phyloP scores from a whole-genome alignment of 2,113 vertebrate genomes.

The chimpanzee (Pan troglodytes) region DNA sequence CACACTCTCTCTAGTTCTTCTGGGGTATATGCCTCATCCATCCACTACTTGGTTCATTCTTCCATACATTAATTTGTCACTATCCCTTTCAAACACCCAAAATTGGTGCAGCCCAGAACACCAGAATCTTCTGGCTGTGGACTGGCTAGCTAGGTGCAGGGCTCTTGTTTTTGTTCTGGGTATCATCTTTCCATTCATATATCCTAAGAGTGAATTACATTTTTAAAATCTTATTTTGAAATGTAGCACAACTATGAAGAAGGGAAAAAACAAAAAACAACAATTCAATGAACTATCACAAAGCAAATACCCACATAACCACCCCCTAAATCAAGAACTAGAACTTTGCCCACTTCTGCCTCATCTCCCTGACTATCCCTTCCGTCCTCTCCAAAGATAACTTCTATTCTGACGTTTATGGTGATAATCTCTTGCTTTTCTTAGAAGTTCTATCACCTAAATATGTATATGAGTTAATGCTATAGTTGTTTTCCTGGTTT shows the following conservation, averaged over 20 bases:
- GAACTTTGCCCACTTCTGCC: background rate
- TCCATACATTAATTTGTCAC: background rate
- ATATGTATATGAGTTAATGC: background rate
- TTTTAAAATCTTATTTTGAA: background rate
- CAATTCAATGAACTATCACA: background rate
- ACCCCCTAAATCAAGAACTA: background rate
- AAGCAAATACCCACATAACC: background rate
- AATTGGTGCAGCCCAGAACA: background rate
- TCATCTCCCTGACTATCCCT: accelerated
- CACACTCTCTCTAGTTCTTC: background rate
- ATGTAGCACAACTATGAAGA: background rate
- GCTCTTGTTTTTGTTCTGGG: background rate
- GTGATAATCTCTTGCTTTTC: background rate
- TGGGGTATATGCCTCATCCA: background rate
- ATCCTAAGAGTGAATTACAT: background rate
- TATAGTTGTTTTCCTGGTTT: background rate
- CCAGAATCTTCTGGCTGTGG: background rate
- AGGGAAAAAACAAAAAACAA: background rate
- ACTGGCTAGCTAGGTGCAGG: too few relatives aligned
- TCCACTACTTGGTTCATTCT: background rate
- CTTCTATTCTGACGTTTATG: background rate
- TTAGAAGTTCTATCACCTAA: background rate
- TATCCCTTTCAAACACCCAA: background rate
- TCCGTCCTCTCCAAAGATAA: background rate
- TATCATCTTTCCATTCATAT: background rate